Conservation (phyloP, 2,888 invertebrate genomes). For the Helleia helle region DNA sequence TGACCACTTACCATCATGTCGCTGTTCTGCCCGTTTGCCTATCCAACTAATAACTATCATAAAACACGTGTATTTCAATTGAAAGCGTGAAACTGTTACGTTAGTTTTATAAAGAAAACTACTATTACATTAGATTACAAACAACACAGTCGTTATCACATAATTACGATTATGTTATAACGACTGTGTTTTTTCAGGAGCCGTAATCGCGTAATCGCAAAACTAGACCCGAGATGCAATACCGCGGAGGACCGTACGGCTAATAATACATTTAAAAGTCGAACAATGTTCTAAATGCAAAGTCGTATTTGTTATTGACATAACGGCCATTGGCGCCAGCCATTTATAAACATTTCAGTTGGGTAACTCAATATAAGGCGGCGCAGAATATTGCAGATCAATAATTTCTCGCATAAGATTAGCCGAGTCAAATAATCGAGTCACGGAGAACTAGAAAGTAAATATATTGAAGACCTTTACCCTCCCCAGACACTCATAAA, state of each 20-base stretch:
- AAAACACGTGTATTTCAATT: too few relatives aligned
- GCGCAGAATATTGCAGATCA: conserved; percentile 4
- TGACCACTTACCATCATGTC: too few relatives aligned
- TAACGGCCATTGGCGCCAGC: conserved; percentile 8
- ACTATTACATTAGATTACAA: too few relatives aligned
- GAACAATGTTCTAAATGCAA: conserved; percentile 4
- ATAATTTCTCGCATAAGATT: conserved; percentile 10
- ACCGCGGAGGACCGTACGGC: neutral
- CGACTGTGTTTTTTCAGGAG: too few relatives aligned
- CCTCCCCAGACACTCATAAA: conserved; percentile 8
- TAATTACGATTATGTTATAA: too few relatives aligned
- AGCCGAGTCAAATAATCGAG: conserved; percentile 8
- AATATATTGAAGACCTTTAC: conserved; percentile 17
- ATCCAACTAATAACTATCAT: too few relatives aligned
- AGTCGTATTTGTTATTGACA: conserved; percentile 9
- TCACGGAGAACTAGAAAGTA: conserved; percentile 15
- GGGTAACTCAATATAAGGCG: conserved; percentile 7
- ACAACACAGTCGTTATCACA: too few relatives aligned
- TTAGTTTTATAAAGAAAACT: too few relatives aligned
- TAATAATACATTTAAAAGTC: conserved; percentile 1
- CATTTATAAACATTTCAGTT: conserved; percentile 8
- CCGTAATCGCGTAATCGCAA: too few relatives aligned
- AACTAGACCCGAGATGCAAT: too few relatives aligned
- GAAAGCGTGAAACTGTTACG: too few relatives aligned
- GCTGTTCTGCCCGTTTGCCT: too few relatives aligned